Percentiles rank a stretch among this genome's conserved stretches.
Conservation (phyloP, 1,140 invertebrate species). For the Oncopeltus fasciatus region DNA sequence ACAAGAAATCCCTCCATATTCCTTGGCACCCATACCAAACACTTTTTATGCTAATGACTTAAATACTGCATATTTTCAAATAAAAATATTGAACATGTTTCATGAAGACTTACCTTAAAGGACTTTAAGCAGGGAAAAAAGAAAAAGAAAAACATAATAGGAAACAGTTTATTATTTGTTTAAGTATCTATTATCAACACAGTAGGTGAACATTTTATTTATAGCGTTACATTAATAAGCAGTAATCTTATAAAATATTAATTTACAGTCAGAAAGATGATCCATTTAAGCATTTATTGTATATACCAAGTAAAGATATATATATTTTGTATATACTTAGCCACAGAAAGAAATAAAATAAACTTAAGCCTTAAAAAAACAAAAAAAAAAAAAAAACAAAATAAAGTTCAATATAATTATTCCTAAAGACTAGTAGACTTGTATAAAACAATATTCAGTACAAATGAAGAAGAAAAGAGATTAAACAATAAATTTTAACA, state of each 20-base stretch:
- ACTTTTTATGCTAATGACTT: too few species aligned
- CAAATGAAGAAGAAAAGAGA: constrained; percentile 5
- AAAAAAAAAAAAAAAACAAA: neutral
- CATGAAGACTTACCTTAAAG: too few species aligned
- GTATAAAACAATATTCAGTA: constrained; percentile 11
- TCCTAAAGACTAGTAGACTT: constrained; percentile 14
- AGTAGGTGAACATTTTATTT: constrained; percentile 14
- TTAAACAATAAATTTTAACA: too few species aligned
- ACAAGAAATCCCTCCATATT: too few species aligned
- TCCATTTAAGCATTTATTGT: constrained; percentile 7
- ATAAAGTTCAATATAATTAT: constrained; percentile 6
- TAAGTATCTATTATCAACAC: constrained; percentile 16
- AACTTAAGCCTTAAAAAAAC: neutral
- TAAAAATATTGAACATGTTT: too few species aligned
- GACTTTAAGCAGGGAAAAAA: too few species aligned
- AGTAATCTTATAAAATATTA: constrained; percentile 11
- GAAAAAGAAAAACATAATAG: neutral
- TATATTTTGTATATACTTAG: neutral
- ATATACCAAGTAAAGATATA: too few species aligned
- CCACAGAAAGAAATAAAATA: neutral
- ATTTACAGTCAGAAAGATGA: constrained; percentile 12
- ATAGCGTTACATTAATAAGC: constrained; percentile 16
- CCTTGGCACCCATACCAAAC: too few species aligned
- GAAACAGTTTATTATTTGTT: constrained; percentile 14
- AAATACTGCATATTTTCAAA: too few species aligned